Base-by-base conservation (phyloP, 2,797 vertebrate species). In the Enteromius argenteus region DNA sequence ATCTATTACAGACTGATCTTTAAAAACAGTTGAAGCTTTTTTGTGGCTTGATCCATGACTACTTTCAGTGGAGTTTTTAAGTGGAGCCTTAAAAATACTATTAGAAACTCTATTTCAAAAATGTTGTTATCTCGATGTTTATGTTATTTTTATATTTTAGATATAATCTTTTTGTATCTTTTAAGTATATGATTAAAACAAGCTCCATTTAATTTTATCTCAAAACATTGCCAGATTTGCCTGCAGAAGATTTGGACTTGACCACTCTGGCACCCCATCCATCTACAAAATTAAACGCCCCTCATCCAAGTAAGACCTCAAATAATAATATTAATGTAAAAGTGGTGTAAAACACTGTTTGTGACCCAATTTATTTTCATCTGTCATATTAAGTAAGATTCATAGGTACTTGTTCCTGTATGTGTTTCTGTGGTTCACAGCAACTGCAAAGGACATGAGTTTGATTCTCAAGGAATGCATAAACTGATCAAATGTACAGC, bases 221-320 rank as follows among this genome's bases (percentile, higher is more conserved):
- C 19, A 62, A 67, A 81, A 35, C 7, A 51, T 39, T 83, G 9
- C 5, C 81, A 68, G 81, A 32, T 56, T 77, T 27, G 21, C n/a
- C 66, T 1, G 1, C 9, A 71, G 82, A 84, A 37, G 49, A 68
- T 42, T 10, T 39, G 0, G 7, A 53, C 23, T n/a, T 5, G 8
- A 71, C 64, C 13, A 78, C 82, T 27, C 27, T 78, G 39, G 39
- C 10, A 51, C 37, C 39, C 13, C 32, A 17, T 35, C 37, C 5
- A 37, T 75, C n/a, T 30, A 62, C 53, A 42, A 49, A 76, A 23
- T 30, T 64, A 17, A 76, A 32, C 75, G 15, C 53, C 76, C 0
- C 77, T 27, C 68, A 79, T 62, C 79, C 74, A 84, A 64, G 76
- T 87, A 84, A 84, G 66, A 32, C 23, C 32, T 71, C 17, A 1